Evolutionary conservation across 2,888 invertebrate genomes (phyloP).

Genomic region (Hirtodrosophila duncani): DNA sequence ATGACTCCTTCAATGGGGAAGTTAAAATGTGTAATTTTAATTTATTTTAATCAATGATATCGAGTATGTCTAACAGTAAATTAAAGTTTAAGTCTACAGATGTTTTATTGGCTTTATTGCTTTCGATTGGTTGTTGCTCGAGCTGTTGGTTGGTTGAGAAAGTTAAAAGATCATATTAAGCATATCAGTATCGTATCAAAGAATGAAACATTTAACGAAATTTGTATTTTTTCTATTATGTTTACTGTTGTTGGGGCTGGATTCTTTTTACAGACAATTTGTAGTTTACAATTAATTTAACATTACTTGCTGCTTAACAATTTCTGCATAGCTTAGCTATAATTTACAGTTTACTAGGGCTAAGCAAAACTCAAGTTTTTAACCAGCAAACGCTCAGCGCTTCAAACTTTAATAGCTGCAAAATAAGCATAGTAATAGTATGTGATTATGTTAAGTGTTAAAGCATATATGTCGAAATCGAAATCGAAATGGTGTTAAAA

Average conservation of each 20-base stretch:
- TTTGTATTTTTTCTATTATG: slow-evolving; percentile 42
- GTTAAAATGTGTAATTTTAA: too few relatives aligned
- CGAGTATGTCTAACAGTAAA: too few relatives aligned
- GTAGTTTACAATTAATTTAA: slow-evolving; percentile 42
- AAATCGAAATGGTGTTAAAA: slow-evolving; percentile 30
- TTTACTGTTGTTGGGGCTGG: slow-evolving; percentile 44
- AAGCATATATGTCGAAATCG: slow-evolving; percentile 22
- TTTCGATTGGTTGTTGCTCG: slow-evolving; percentile 51
- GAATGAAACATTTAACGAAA: slow-evolving; percentile 77
- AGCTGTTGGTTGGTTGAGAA: slow-evolving; percentile 50
- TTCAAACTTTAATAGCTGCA: slow-evolving; percentile 66
- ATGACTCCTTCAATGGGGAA: too few relatives aligned
- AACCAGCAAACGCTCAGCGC: slow-evolving; percentile 52
- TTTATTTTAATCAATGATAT: too few relatives aligned
- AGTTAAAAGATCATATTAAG: slow-evolving; percentile 64
- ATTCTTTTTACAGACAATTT: slow-evolving; percentile 62
- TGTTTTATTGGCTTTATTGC: too few relatives aligned
- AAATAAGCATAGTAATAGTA: slow-evolving; percentile 40
- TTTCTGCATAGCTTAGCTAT: slow-evolving; percentile 45
- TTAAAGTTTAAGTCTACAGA: too few relatives aligned
- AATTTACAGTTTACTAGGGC: slow-evolving; percentile 58
- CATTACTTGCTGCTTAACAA: slow-evolving; percentile 45
- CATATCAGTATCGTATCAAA: slow-evolving; percentile 50
- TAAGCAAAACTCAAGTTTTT: slow-evolving; percentile 46
- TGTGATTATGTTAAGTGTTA: slow-evolving; percentile 33